Evolutionary conservation across 2,113 vertebrate species (phyloP), one percentile per base, ranked within the genome.

Genomic region (Gavia stellata): DNA sequence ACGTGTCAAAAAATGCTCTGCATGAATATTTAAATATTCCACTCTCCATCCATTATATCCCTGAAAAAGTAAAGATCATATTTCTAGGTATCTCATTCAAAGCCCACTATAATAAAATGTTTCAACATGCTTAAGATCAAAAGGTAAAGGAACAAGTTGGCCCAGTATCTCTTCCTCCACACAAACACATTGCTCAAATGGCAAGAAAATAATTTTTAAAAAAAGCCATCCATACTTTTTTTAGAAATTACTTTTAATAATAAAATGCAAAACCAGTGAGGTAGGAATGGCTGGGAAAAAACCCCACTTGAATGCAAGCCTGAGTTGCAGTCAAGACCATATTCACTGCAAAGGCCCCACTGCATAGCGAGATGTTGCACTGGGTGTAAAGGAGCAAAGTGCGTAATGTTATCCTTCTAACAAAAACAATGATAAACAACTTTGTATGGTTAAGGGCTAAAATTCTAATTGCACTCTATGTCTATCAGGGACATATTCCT

Each of bases 251-350:
- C 3, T 65, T 62, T 45, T 33, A 58, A 7, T n/a, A 42, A 33
- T 9, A 47, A 74, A 74, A 68, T 23, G 34, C 12, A 62, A 81
- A 81, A 31, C 3, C 4, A 67, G 25, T 18, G n/a, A 77, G 14
- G 38, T 15, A 47, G 13, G 24, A 91, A 81, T 7, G 6, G 5
- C n/a, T 77, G 58, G 52, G 7, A 67, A 40, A 38, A 79, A 68
- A 3, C 0, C 4, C 12, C 14, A 34, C 12, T 16, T 28, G 23
- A 81, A 10, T 2, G 12, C 26, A 44, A 47, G 62, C 10, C 26
- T 36, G 40, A 74, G 29, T 1, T 81, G 53, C 38, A 65, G 58
- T 18, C 20, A 79, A 56, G 52, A 45, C 14, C 29, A 31, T 8
- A 28, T 40, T 25, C 47, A 65, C 4, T 17, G 62, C 40, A 59